Evolutionary conservation across 2,113 vertebrate genomes (phyloP), one percentile per base, ranked within the genome.

Genomic region (Atlantisia rogersi): DNA sequence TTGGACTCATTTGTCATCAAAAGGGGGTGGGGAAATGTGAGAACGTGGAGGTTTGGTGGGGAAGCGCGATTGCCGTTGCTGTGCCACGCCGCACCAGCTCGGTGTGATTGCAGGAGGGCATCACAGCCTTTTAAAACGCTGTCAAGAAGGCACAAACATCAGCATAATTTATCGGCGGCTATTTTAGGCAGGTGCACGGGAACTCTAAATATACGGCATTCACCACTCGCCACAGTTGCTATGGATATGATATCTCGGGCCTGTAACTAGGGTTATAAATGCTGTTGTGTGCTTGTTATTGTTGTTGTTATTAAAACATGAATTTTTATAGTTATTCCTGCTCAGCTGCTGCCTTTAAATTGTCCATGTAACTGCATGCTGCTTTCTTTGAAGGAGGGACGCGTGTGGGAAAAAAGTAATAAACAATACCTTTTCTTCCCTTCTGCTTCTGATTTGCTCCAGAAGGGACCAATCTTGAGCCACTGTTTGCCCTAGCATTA

Each of bases 111-210:
- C 56, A 12, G 64, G 64, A 46, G 92, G 2, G 82, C 90, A 64
- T 35, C 12, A 11, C 85, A 82, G 86, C 68, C 95, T 77, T 46
- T 53, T 31, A 37, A 73, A 93, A 39, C 2, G 22, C 62, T 67
- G 91, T 71, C 96, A 73, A 28, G 78, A 82, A 89, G 94, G 94
- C 91, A 95, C 91, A 93, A 96, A 90, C 83, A 94, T 79, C 95
- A 91, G 95, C 92, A 94, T 92, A 87, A 94, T 96, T 96, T 95
- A 96, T 96, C 58, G 9, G 88, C 16, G 77, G 91, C 95, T 97
- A 96, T 96, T 97, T 96, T 94, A 87, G 95, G 94, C 95, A 96
- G 96, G 96, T 96, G 96, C 95, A 95, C 50, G 86, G 95, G 91
- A 96, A 92, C 94, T 93, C 96, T 91, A 94, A 96, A 96, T 95